phyloP scores from a whole-genome alignment of 2,113 vertebrate species.

The Rousettus leschenaultii region DNA sequence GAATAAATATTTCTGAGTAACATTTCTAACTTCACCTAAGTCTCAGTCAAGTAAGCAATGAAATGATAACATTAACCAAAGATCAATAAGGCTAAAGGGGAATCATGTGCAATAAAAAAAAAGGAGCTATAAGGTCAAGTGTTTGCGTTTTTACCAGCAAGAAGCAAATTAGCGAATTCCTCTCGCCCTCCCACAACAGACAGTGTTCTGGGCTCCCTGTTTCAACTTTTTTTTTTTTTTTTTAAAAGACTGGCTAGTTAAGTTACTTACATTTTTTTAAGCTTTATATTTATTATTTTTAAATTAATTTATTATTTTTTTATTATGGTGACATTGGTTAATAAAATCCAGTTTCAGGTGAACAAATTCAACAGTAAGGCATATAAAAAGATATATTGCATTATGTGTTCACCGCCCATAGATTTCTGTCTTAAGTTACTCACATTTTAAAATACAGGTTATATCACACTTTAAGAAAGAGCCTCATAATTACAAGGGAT shows the following conservation, averaged over 20 bases:
- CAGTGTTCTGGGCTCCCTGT: not conserved
- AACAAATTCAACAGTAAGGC: no score
- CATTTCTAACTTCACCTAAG: not conserved
- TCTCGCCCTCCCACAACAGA: rapidly evolving
- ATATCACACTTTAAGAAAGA: not conserved
- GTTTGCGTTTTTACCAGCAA: not conserved
- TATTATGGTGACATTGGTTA: no score
- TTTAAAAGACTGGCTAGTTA: not conserved
- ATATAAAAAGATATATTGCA: no score
- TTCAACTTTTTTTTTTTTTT: not conserved
- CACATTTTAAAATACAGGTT: not conserved
- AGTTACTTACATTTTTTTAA: not conserved
- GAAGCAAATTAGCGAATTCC: not conserved
- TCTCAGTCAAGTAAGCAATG: not conserved
- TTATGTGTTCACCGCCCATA: no score
- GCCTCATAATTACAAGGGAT: not conserved
- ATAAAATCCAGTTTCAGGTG: no score
- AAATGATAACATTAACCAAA: not conserved
- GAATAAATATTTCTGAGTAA: not conserved
- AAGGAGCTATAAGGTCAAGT: not conserved
- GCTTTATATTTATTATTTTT: no score
- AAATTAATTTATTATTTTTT: no score
- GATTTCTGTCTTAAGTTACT: no score
- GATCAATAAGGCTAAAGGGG: not conserved
- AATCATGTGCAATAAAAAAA: not conserved